These are phyloP conservation scores for Drosophila mettleri DNA, from an alignment of 2,888 invertebrate species.

Conservation along the genomic window DNA sequence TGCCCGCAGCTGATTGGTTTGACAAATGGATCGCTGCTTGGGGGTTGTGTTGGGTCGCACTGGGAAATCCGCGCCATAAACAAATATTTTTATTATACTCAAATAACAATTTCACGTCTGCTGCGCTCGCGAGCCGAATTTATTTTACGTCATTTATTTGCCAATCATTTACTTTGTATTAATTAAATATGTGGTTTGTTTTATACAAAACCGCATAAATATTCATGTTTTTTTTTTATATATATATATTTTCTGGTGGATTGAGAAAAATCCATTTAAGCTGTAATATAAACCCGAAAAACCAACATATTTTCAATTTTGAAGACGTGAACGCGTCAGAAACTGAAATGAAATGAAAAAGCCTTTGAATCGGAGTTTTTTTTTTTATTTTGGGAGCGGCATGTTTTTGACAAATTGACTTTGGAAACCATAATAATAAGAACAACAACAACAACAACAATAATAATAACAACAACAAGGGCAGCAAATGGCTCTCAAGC, in stretches of 20 bases:
- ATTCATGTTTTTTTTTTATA: conserved; percentile 41
- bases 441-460: conserved; percentile 37
- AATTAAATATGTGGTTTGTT: conserved; percentile 73
- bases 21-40: not conserved
- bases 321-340: conserved; percentile 9
- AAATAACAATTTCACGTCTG: conserved; percentile 66
- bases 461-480: conserved; percentile 42
- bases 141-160: conserved; percentile 67
- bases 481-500: conserved; percentile 49
- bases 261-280: conserved; percentile 55
- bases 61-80: conserved; percentile 29
- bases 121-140: conserved; percentile 43
- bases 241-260: conserved; percentile 17
- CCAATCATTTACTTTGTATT: conserved; percentile 78
- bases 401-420: conserved; percentile 79
- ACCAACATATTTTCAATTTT: conserved; percentile 42
- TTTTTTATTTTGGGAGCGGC: conserved; percentile 23
- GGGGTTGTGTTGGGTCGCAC: not conserved
- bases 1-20: conserved; percentile 5
- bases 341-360: conserved; percentile 44
- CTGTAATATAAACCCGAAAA: conserved; percentile 36
- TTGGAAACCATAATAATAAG: conserved; percentile 56
- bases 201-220: conserved; percentile 34
- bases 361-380: conserved; percentile 38
- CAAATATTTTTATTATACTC: conserved; percentile 60